A percentile compares a stretch with the other conserved stretches of the same genome.
These are phyloP conservation scores for Helobdella robusta DNA, from an alignment of 2,888 invertebrate species.

Conservation along the genomic window DNA sequence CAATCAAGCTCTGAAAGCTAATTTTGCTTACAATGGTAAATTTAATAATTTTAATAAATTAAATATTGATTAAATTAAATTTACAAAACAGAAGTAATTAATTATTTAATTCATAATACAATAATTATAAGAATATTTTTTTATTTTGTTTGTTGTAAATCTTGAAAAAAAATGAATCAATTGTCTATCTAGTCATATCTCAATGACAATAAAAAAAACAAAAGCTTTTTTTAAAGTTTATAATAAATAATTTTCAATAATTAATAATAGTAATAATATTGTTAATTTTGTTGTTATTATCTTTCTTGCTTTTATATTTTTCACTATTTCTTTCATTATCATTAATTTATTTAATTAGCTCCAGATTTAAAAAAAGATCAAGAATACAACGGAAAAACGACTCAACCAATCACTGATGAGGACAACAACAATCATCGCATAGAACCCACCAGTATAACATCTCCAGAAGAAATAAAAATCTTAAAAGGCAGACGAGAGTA, in stretches of 20 bases:
- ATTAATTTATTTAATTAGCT: constrained; percentile 11
- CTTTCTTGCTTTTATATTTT: too few species aligned
- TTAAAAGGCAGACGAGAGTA: constrained; percentile 30
- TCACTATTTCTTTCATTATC: too few species aligned
- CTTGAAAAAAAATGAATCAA: too few species aligned
- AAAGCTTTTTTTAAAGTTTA: too few species aligned
- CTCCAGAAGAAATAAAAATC: constrained; percentile 17
- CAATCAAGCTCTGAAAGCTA: constrained; percentile 16
- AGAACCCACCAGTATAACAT: too few species aligned
- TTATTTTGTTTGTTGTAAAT: too few species aligned
- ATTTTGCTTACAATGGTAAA: constrained; percentile 23
- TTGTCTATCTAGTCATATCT: too few species aligned
- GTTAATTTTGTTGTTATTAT: neutral
- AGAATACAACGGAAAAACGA: neutral
- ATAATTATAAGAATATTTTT: too few species aligned
- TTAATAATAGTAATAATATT: neutral
- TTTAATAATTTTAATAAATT: neutral
- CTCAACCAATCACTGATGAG: neutral
- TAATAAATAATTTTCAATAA: neutral
- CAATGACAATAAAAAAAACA: too few species aligned
- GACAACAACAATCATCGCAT: neutral
- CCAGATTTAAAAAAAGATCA: constrained; percentile 12
- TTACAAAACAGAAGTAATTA: too few species aligned
- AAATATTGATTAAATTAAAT: too few species aligned
- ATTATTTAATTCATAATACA: too few species aligned